phyloP scores from a whole-genome alignment of 2,797 vertebrate genomes.

The Etheostoma nigrum region DNA sequence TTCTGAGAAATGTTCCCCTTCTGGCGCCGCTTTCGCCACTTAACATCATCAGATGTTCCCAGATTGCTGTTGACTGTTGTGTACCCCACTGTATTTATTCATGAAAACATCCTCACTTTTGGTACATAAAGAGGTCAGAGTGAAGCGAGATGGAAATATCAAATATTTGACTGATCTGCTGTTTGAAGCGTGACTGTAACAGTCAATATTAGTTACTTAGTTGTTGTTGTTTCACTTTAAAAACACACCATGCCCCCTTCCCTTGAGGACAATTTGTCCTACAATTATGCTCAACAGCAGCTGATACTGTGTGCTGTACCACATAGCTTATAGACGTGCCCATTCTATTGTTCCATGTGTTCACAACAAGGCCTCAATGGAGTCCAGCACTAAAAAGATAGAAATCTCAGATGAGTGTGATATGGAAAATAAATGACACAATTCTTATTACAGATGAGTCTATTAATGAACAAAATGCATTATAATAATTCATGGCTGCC shows the following conservation, averaged over 20 bases:
- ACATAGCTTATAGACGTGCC: background rate
- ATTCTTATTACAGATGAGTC: background rate
- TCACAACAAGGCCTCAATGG: background rate
- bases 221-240: background rate
- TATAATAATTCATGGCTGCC: too few relatives aligned
- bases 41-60: constrained; percentile 41
- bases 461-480: too few relatives aligned
- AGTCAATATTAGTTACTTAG: background rate
- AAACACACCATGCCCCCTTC: constrained; percentile 9
- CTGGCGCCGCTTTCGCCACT: constrained; percentile 23
- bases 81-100: background rate
- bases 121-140: constrained; percentile 8
- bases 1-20: constrained; percentile 43
- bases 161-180: constrained; percentile 21
- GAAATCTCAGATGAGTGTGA: background rate
- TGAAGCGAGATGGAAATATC: constrained; percentile 17
- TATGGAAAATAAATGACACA: background rate
- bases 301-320: background rate
- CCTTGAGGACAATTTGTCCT: constrained; percentile 26
- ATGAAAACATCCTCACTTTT: constrained; percentile 27
- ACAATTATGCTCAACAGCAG: constrained; percentile 26
- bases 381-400: background rate
- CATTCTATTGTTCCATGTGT: background rate
- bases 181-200: constrained; percentile 20
- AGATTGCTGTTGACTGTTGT: constrained; percentile 13